Evolutionary conservation across 2,113 vertebrate species (phyloP).

Genomic region (Abramis brama): DNA sequence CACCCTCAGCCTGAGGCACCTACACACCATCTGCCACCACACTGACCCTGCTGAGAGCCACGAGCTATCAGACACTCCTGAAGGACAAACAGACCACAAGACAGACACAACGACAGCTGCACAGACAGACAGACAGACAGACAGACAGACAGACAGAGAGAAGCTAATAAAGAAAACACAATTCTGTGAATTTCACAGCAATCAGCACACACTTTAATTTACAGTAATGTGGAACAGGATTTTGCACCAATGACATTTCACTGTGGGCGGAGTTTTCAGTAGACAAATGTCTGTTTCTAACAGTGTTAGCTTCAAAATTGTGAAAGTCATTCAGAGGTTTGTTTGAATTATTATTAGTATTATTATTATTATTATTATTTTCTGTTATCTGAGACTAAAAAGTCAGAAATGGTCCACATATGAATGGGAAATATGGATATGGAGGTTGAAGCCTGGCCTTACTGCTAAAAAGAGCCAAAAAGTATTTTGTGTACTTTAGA

Average conservation of each 20-base stretch:
- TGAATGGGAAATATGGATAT: neutral
- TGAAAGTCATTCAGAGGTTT: neutral
- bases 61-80: constrained; percentile 38
- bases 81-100: constrained; percentile 56
- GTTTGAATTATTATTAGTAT: neutral
- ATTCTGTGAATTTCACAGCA: neutral
- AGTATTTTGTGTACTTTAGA: neutral
- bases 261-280: neutral
- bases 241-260: neutral
- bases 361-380: neutral
- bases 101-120: constrained; percentile 55
- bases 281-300: neutral
- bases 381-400: neutral
- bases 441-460: neutral
- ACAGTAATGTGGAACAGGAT: neutral
- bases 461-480: neutral
- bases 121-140: constrained; percentile 51
- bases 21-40: constrained; percentile 49
- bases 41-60: constrained; percentile 50
- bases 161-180: constrained; percentile 57
- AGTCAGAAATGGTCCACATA: neutral
- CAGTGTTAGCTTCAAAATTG: too few species aligned
- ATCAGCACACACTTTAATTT: neutral
- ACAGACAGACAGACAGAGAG: constrained; percentile 25
- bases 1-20: constrained; percentile 41